These are phyloP conservation scores for Epinotia nisella DNA, from an alignment of 2,888 invertebrate genomes.

Conservation along the genomic window DNA sequence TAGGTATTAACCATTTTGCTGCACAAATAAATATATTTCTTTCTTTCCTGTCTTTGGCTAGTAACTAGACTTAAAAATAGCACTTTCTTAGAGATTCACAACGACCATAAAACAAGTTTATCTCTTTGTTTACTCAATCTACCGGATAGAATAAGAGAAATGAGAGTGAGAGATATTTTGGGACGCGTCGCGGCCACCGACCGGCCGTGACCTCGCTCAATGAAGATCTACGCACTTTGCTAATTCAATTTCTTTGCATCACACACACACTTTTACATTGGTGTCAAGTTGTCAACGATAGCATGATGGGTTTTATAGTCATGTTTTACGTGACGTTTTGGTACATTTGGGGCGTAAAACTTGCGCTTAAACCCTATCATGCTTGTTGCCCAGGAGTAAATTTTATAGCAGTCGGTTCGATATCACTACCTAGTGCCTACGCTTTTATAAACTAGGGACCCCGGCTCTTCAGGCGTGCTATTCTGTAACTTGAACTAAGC, in stretches of 20 bases:
- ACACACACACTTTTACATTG: background rate
- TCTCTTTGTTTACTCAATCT: constrained; percentile 37
- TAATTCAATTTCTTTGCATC: background rate
- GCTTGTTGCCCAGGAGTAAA: too few species aligned
- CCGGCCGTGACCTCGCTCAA: constrained; percentile 63
- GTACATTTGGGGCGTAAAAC: too few species aligned
- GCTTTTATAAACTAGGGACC: background rate
- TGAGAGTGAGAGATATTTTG: constrained; percentile 59
- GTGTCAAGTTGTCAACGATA: too few species aligned
- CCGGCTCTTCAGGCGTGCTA: too few species aligned
- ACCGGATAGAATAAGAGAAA: constrained; percentile 40
- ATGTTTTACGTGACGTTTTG: too few species aligned
- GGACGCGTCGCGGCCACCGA: constrained; percentile 55
- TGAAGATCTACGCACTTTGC: constrained; percentile 9
- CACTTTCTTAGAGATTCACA: background rate
- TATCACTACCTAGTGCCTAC: too few species aligned
- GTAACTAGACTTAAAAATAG: background rate
- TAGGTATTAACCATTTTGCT: too few species aligned
- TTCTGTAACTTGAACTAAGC: too few species aligned
- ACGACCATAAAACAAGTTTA: constrained; percentile 11
- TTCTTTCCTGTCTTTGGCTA: background rate
- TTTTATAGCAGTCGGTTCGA: too few species aligned
- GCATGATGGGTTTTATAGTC: too few species aligned
- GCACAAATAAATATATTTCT: too few species aligned
- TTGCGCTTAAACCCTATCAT: too few species aligned